Base-by-base conservation (phyloP, 2,113 vertebrate genomes). In the Trematocara zebra region DNA sequence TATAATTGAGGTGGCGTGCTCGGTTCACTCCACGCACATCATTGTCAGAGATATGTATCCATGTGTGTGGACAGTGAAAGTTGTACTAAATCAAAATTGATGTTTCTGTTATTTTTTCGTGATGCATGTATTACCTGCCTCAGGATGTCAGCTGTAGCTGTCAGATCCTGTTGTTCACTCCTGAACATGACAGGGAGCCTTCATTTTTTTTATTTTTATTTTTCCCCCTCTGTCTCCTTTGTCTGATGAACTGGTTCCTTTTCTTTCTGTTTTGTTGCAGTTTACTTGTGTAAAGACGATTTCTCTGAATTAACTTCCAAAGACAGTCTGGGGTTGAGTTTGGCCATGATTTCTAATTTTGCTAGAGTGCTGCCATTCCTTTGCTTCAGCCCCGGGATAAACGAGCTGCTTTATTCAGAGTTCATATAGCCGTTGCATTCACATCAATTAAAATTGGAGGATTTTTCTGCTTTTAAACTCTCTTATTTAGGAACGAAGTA, bases 91-190 rank as follows among this genome's bases (percentile, higher is more conserved):
- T 28, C 12, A 72, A 61, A 61, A 40, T 3, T 40, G 44, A 82
- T 78, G 8, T 49, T 79, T 49, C n/a, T 56, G 2, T 84, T 72
- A 26, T 15, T 9, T 72, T 61, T 31, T 59, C n/a, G 2, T 53
- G 84, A 59, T 85, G 81, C 47, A 11, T 42, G 64, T 37, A 5
- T 82, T 11, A 82, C 74, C 86, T 87, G 87, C 56, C 83, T 86
- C 23, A 4, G 61, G 72, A 82, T 78, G 81, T 64, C 53, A 8
- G 53, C 67, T 81, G 53, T 4, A 56, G 54, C 64, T 56, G 76
- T 83, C 86, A 15, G 42, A 51, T 80, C 17, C 67, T 76, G 52
- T 64, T 83, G 33, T 89, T 85, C 59, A 76, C 76, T 78, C 35
- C 59, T 6, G 76, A 88, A 88, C 79, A 33, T 69, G 59, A 88